Conservation (phyloP, 2,797 vertebrate genomes). For the Poecilia gillii region DNA sequence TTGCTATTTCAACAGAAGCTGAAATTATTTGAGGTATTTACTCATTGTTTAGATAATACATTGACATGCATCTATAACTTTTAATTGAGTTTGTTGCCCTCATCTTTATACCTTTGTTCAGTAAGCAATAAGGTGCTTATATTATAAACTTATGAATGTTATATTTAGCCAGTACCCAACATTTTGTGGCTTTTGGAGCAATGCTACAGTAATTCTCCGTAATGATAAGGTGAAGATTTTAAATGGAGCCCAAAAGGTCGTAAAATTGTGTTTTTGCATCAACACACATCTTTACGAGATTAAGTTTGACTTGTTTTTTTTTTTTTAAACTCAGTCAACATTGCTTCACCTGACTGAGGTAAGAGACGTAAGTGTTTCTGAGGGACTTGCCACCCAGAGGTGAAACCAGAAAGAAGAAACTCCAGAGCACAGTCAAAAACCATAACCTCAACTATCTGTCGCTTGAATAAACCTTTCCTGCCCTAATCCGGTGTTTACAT, state of each 20-base stretch:
- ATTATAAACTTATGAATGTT: background rate
- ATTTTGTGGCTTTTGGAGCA: background rate
- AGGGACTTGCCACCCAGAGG: constrained; percentile 50
- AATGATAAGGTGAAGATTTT: constrained; percentile 4
- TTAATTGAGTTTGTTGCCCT: background rate
- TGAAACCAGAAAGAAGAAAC: constrained; percentile 62
- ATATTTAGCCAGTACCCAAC: background rate
- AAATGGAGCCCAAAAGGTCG: constrained; percentile 1
- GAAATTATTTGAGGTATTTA: background rate
- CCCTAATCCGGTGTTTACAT: constrained; percentile 78
- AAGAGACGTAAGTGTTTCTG: constrained; percentile 32
- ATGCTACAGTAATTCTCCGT: background rate
- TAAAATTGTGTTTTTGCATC: background rate
- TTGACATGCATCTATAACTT: background rate
- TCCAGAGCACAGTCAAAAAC: constrained; percentile 27
- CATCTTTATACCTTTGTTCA: background rate
- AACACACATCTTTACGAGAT: background rate
- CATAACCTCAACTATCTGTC: constrained; percentile 51
- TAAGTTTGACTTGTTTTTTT: background rate
- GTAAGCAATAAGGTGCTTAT: background rate
- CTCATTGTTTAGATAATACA: background rate
- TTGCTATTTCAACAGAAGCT: too few relatives aligned
- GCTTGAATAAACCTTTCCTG: constrained; percentile 67
- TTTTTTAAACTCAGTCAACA: constrained; percentile 14
- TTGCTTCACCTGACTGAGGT: constrained; percentile 34